These are phyloP conservation scores for Diloba caeruleocephala DNA, from an alignment of 2,888 invertebrate genomes.

Conservation along the genomic window DNA sequence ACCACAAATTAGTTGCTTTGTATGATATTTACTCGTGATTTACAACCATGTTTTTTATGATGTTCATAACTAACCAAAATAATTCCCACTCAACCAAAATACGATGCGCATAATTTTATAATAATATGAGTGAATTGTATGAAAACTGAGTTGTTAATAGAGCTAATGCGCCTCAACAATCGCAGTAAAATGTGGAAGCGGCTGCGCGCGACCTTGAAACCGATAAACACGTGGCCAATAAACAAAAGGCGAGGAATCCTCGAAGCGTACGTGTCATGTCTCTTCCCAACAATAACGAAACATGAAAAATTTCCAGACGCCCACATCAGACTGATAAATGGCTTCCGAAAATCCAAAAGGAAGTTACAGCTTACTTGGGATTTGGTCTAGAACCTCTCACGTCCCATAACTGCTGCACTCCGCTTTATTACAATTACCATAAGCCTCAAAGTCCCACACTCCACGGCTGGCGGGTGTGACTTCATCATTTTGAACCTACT, in stretches of 20 bases:
- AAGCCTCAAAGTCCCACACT: slow-evolving; percentile 89
- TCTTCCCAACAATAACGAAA: slow-evolving; percentile 86
- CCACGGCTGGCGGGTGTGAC: slow-evolving; percentile 76
- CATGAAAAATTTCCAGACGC: slow-evolving; percentile 89
- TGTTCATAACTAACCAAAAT: slow-evolving; percentile 48
- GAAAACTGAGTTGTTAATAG: slow-evolving; percentile 40
- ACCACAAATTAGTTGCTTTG: slow-evolving; percentile 65
- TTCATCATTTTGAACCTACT: slow-evolving; percentile 88
- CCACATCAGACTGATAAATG: slow-evolving; percentile 90
- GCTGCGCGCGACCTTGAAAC: slow-evolving; percentile 61
- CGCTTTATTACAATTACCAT: slow-evolving; percentile 90
- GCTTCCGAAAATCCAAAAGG: slow-evolving; percentile 90
- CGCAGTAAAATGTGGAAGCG: slow-evolving; percentile 38
- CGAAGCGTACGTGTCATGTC: slow-evolving; percentile 82
- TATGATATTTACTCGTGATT: slow-evolving; percentile 55
- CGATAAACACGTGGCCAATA: slow-evolving; percentile 73
- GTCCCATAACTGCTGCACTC: slow-evolving; percentile 89
- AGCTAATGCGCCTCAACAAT: slow-evolving; percentile 30
- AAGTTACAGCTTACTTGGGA: slow-evolving; percentile 90
- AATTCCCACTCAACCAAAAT: slow-evolving; percentile 41
- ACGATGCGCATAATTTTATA: slow-evolving; percentile 33
- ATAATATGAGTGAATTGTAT: slow-evolving; percentile 41
- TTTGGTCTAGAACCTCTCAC: slow-evolving; percentile 90
- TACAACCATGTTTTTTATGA: slow-evolving; percentile 54
- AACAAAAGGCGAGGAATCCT: slow-evolving; percentile 74